Evolutionary conservation across 2,888 invertebrate genomes (phyloP), one percentile per base, ranked within the genome.

Genomic region (Sesia apiformis): DNA sequence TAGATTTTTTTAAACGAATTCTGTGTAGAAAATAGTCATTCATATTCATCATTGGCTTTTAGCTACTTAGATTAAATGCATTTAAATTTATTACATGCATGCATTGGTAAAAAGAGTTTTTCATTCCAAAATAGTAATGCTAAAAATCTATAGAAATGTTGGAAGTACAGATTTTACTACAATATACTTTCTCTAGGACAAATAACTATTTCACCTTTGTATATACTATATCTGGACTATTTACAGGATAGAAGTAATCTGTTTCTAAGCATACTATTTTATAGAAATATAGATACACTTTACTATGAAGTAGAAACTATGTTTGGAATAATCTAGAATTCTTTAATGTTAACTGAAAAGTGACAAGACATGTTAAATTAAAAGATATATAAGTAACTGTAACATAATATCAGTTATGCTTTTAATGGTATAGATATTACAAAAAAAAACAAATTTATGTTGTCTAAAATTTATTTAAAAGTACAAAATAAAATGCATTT

Each of bases 101-200:
- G 6, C 4, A 46, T 46, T 8, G 5, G 4, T 1, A 3, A 8
- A 1, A 46, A 46, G 23, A 46, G 62, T 64, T 58, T 59, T 61
- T 55, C 59, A 59, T 59, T 63, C 58, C 49, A 57, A 56, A 53
- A 56, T 57, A 63, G 52, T 59, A 58, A 59, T 62, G 58, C 62
- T 57, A 62, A 59, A 63, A 59, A 56, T 63, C 62, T 56, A 63
- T 55, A 57, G 56, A 54, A 58, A 63, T 46, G 56, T 54, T 53
- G 56, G 58, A 58, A 58, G 54, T 58, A 56, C 38, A 55, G 55
- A 62, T 57, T 53, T 52, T 61, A 52, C 65, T 63, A 65, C 63
- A 53, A 40, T 57, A 57, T 46, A 60, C 53, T 59, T 59, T 56
- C 54, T 62, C 61, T 65, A 62, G 53, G 56, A 52, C 56, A 56